Evolutionary conservation across 2,113 vertebrate species (phyloP), one percentile per base, ranked within the genome.

Genomic region (Pardalotus punctatus): DNA sequence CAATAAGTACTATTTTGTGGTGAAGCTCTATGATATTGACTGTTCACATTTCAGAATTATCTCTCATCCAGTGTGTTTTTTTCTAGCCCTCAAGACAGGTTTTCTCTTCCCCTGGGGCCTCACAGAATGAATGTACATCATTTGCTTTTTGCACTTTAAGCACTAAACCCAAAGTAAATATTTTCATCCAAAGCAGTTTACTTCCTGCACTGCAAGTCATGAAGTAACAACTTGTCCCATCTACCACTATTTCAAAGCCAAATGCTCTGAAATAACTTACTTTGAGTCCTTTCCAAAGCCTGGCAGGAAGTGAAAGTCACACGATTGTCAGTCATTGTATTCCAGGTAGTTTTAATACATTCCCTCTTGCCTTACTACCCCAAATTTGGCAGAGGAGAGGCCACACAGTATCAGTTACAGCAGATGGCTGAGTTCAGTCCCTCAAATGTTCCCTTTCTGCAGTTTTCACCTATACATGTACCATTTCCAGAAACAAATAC

Each of bases 11-110:
- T 36, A 12, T 53, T 78, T 66, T 87, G 64, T 2, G 6, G 43
- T 69, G 64, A 69, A 84, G n/a, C 0, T 0, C n/a, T 53, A 13
- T 33, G 54, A 12, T 47, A 60, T 19, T 43, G 64, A 61, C n/a
- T 51, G 36, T 27, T 89, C 58, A n/a, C 13, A 61, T 77, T 77
- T 69, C 45, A 50, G 72, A 84, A 78, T 54, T 62, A 0, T 20
- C 29, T 78, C 56, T 54, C 33, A 62, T 47, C 81, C 45, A 42
- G 27, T 8, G 23, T 25, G 47, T 1, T 25, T 81, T 94, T 56
- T 78, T 36, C 56, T 31, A 45, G 24, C 23, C 80, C 64, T 73
- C 33, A 83, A 80, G n/a, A 53, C n/a, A 86, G 13, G 22, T 25
- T 80, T 38, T 80, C 12, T 51, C 48, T 64, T 67, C 35, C 35